Evolutionary conservation across 2,797 vertebrate genomes (phyloP).

Genomic region (Varecia variegata): DNA sequence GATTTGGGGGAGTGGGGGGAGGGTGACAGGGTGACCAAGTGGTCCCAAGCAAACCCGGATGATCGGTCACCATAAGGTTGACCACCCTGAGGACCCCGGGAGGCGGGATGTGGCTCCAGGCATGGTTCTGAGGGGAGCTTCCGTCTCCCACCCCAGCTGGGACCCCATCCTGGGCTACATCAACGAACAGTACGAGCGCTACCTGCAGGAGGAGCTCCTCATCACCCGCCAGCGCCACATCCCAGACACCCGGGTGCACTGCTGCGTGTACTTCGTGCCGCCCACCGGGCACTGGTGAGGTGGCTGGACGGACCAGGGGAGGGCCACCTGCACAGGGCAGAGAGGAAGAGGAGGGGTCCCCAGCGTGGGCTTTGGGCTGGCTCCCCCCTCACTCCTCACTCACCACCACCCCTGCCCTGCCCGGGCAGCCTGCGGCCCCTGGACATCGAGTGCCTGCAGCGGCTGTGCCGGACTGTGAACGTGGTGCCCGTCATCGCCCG

Average conservation of each 20-base stretch:
- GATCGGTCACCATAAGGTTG: background rate
- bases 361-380: background rate
- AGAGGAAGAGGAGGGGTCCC: too few relatives aligned
- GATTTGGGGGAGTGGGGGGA: background rate
- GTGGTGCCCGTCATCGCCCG: conserved; percentile 96
- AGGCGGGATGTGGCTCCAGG: background rate
- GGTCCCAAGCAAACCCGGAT: fast-evolving
- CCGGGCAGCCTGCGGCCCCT: conserved; percentile 91
- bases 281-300: conserved; percentile 95
- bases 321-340: background rate
- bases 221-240: conserved; percentile 93
- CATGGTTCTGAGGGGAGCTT: background rate
- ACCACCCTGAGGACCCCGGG: background rate
- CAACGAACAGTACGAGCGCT: conserved; percentile 95
- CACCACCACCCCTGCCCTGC: background rate
- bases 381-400: background rate
- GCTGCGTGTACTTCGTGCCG: conserved; percentile 95
- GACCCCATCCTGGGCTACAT: conserved; percentile 94
- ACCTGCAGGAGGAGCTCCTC: conserved; percentile 94
- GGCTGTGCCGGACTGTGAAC: conserved; percentile 93
- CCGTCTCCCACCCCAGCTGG: conserved; percentile 86
- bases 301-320: background rate
- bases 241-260: conserved; percentile 94
- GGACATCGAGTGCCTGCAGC: conserved; percentile 95
- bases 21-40: background rate